These are phyloP conservation scores for Anoura caudifer DNA, from an alignment of 2,113 vertebrate species.

Conservation along the genomic window DNA sequence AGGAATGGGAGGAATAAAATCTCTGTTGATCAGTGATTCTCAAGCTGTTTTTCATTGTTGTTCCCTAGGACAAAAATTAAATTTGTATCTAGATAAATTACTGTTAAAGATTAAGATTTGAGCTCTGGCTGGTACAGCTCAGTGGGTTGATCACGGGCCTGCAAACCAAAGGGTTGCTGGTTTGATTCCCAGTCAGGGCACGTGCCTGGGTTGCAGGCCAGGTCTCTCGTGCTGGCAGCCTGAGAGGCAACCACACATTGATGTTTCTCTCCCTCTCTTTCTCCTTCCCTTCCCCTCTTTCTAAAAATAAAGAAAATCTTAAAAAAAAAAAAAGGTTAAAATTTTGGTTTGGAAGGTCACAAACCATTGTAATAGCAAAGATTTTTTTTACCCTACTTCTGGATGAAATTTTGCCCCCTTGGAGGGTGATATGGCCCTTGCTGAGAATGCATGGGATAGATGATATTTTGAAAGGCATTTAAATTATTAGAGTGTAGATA, in stretches of 20 bases:
- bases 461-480: conserved; percentile 2
- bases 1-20: not conserved
- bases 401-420: not conserved
- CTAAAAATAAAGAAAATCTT: no score
- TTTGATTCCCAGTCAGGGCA: no score
- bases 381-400: not conserved
- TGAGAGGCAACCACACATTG: no score
- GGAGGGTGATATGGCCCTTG: not conserved
- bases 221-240: no score
- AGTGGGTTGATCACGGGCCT: no score
- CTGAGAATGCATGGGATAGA: not conserved
- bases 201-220: no score
- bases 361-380: not conserved
- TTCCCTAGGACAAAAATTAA: not conserved
- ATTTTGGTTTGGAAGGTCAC: not conserved
- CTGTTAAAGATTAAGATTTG: not conserved
- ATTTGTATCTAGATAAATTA: conserved; percentile 31
- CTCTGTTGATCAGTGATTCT: not conserved
- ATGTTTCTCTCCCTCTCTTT: no score
- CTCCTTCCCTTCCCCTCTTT: no score
- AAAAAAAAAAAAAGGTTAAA: no score
- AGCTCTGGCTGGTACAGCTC: no score
- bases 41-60: not conserved
- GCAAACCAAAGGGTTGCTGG: no score
- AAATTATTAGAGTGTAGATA: not conserved